Conservation (phyloP, 2,797 vertebrate species). For the Cossypha caffra region DNA sequence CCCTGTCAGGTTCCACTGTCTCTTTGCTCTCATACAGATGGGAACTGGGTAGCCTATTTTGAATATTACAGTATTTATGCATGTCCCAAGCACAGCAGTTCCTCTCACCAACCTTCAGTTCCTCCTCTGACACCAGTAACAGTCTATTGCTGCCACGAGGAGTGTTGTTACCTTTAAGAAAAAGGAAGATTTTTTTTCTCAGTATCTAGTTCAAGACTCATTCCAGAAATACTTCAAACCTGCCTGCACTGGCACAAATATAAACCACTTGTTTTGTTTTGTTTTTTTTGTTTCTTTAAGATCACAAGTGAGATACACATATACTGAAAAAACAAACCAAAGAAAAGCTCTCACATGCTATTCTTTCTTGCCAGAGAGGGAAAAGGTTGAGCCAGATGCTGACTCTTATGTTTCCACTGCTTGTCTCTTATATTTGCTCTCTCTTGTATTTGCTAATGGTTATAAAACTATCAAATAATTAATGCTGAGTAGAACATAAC, state of each 20-base stretch:
- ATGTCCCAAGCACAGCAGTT: neutral
- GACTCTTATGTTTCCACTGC: neutral
- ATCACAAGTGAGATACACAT: neutral
- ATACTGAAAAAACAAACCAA: neutral
- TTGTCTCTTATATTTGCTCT: neutral
- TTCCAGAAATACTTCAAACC: neutral
- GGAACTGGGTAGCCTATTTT: neutral
- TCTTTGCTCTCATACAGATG: neutral
- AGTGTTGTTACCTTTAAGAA: neutral
- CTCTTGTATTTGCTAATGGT: neutral
- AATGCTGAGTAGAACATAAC: neutral
- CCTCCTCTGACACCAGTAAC: neutral
- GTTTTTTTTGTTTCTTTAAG: neutral
- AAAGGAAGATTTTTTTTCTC: neutral
- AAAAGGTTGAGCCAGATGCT: neutral
- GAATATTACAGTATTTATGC: neutral
- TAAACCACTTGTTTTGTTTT: neutral
- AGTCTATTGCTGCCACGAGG: neutral
- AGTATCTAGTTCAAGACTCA: neutral
- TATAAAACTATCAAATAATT: neutral
- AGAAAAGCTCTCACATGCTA: neutral
- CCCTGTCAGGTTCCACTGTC: rapidly evolving
- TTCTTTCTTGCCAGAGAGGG: neutral
- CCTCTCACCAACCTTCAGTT: neutral
- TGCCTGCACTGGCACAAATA: neutral